phyloP scores from a whole-genome alignment of 2,797 vertebrate genomes.

The Staurois parvus region DNA sequence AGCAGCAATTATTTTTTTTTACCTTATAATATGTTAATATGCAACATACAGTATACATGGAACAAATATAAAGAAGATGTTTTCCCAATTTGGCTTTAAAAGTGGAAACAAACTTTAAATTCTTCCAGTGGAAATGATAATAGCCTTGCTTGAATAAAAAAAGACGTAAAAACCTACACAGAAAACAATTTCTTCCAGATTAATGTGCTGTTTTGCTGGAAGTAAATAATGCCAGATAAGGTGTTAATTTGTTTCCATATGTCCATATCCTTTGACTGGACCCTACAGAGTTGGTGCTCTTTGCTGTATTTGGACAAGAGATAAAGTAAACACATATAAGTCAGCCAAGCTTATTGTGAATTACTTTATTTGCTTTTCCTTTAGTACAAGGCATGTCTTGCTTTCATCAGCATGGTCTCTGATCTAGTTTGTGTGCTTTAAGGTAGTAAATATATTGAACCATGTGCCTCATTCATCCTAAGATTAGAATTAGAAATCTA shows the following conservation, averaged over 20 bases:
- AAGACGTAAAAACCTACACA: too few relatives aligned
- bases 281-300: conserved; percentile 62
- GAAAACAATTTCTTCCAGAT: background rate
- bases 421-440: conserved; percentile 81
- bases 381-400: conserved; percentile 77
- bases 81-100: too few relatives aligned
- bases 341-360: conserved; percentile 69
- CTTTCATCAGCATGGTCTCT: conserved; percentile 84
- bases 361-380: conserved; percentile 84
- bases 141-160: too few relatives aligned
- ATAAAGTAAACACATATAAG: conserved; percentile 73
- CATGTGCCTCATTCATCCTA: conserved; percentile 74
- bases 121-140: too few relatives aligned
- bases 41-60: too few relatives aligned
- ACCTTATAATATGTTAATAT: too few relatives aligned
- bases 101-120: too few relatives aligned
- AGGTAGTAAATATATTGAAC: conserved; percentile 78
- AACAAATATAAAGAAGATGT: too few relatives aligned
- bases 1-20: too few relatives aligned
- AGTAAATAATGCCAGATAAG: conserved; percentile 59
- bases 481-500: conserved; percentile 72
- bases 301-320: conserved; percentile 73
- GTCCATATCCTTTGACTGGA: conserved; percentile 52
- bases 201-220: background rate
- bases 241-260: conserved; percentile 65